Evolutionary conservation across 2,888 invertebrate species (phyloP).

Genomic region (Tuta absoluta): DNA sequence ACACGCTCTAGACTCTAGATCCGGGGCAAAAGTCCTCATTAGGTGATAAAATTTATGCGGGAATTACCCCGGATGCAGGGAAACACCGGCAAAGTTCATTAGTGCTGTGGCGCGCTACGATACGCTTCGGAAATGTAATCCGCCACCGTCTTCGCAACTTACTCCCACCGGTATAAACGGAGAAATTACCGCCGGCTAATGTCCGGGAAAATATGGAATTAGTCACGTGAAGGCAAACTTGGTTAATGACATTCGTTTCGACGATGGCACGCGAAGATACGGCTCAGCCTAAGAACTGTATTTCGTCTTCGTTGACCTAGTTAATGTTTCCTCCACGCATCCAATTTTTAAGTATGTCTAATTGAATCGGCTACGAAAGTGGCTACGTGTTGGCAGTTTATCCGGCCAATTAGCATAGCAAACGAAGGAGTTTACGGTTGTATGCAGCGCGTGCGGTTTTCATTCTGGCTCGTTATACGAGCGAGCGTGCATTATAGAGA

Average conservation of each 20-base stretch:
- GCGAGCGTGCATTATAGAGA: slow-evolving; percentile 52
- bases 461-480: slow-evolving; percentile 52
- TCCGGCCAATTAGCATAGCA: slow-evolving; percentile 66
- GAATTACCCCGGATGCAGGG: slow-evolving; percentile 42
- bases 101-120: slow-evolving; percentile 37
- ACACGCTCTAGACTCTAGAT: slow-evolving; percentile 32
- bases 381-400: slow-evolving; percentile 54
- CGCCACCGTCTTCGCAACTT: slow-evolving; percentile 24
- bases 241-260: slow-evolving; percentile 29
- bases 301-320: slow-evolving; percentile 23
- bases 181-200: slow-evolving; percentile 14
- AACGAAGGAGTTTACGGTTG: slow-evolving; percentile 56
- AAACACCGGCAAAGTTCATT: slow-evolving; percentile 48
- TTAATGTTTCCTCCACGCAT: slow-evolving; percentile 25
- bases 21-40: slow-evolving; percentile 39
- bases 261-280: slow-evolving; percentile 41
- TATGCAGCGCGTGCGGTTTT: slow-evolving; percentile 50
- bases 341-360: slow-evolving; percentile 48
- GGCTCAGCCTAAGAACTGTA: slow-evolving; percentile 24
- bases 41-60: slow-evolving; percentile 46
- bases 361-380: slow-evolving; percentile 54
- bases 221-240: slow-evolving; percentile 22
- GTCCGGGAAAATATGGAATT: slow-evolving; percentile 24
- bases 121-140: slow-evolving; percentile 36
- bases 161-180: slow-evolving; percentile 22